Percentiles rank a stretch among this genome's conserved stretches.
phyloP scores from a whole-genome alignment of 2,113 vertebrate genomes.

The Bubalus kerabau region DNA sequence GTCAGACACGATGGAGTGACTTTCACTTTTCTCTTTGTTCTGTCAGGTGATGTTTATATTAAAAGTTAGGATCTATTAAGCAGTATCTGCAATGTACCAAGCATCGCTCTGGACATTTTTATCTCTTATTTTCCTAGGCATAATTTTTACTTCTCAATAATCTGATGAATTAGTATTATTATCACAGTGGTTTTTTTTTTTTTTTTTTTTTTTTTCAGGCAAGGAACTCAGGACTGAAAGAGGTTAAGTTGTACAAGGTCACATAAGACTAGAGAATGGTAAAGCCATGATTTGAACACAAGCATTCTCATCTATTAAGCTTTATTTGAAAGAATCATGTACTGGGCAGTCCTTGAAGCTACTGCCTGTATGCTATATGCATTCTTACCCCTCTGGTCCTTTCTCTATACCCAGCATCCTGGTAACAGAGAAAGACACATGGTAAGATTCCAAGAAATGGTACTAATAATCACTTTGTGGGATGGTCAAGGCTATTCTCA shows the following conservation, averaged over 20 bases:
- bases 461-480: background rate
- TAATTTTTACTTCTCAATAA: background rate
- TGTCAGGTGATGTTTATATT: background rate
- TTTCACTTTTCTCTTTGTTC: background rate
- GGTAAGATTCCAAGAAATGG: background rate
- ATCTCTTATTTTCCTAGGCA: background rate
- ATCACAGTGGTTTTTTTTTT: too few species aligned
- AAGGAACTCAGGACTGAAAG: background rate
- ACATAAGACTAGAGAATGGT: background rate
- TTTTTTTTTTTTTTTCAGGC: background rate
- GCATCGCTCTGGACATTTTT: background rate
- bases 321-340: background rate
- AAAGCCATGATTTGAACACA: background rate
- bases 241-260: background rate
- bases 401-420: background rate
- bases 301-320: background rate
- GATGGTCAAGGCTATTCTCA: background rate
- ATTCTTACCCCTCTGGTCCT: background rate
- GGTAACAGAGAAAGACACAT: background rate
- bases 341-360: background rate
- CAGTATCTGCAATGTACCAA: background rate
- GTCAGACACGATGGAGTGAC: background rate
- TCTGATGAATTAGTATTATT: background rate
- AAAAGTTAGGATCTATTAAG: background rate
- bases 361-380: background rate